phyloP scores from a whole-genome alignment of 2,113 vertebrate genomes.

The Amblyornis subalaris region DNA sequence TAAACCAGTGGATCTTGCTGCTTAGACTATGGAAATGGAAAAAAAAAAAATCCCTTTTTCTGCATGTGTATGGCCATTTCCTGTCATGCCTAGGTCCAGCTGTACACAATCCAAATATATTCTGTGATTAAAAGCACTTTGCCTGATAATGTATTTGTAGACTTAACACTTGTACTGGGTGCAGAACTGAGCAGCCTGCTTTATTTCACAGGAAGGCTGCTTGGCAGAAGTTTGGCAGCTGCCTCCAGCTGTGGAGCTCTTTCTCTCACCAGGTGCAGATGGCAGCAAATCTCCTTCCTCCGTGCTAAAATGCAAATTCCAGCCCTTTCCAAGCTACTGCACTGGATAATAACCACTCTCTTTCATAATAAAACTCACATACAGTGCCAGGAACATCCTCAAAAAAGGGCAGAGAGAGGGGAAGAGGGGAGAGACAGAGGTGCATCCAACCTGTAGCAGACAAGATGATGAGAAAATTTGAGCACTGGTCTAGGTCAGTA shows the following conservation, averaged over 20 bases:
- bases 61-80: background rate
- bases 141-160: background rate
- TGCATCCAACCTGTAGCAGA: background rate
- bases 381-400: background rate
- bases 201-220: background rate
- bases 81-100: background rate
- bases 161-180: background rate
- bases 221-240: conserved; percentile 6
- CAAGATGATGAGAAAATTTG: background rate
- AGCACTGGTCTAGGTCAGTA: background rate
- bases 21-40: background rate
- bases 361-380: background rate
- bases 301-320: background rate
- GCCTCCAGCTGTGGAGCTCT: conserved; percentile 42
- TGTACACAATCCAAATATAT: background rate
- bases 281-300: conserved; percentile 53
- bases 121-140: background rate
- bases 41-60: background rate
- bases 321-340: background rate
- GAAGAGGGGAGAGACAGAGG: background rate
- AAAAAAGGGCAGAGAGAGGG: background rate
- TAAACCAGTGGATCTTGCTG: background rate
- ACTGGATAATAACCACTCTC: background rate
- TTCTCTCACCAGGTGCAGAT: conserved; percentile 55
- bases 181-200: background rate